phyloP scores from a whole-genome alignment of 2,113 vertebrate genomes.

The Corynorhinus townsendii region DNA sequence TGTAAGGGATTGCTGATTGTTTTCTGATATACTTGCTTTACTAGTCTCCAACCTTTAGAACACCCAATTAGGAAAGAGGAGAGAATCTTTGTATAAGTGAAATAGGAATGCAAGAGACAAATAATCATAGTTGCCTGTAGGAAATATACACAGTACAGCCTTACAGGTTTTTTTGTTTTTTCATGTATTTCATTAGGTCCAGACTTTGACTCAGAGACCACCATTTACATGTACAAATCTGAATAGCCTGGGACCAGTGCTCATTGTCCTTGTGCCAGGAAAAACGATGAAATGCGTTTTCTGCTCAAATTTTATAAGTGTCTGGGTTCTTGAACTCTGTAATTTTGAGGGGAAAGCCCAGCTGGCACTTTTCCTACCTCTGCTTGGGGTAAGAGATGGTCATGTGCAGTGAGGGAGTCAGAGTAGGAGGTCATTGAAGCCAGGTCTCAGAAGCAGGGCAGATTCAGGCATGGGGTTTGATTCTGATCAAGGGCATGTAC shows the following conservation, averaged over 20 bases:
- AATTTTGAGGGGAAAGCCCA: not conserved
- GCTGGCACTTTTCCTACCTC: not conserved
- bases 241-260: not conserved
- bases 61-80: not conserved
- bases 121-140: rapidly evolving
- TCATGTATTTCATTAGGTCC: not conserved
- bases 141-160: not conserved
- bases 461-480: rapidly evolving
- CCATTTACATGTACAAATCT: rapidly evolving
- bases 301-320: not conserved
- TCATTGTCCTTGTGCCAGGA: not conserved
- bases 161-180: not conserved
- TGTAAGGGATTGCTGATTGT: rapidly evolving
- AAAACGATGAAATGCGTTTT: not conserved
- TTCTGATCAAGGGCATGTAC: no score
- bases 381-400: not conserved
- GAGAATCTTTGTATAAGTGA: not conserved
- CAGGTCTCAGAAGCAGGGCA: no score
- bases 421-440: not conserved
- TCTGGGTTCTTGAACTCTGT: not conserved
- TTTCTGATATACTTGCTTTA: not conserved
- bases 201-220: not conserved
- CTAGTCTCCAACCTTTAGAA: not conserved
- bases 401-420: rapidly evolving
- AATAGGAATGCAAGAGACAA: not conserved